Percentiles rank a stretch among this genome's conserved stretches.
phyloP scores from a whole-genome alignment of 2,797 vertebrate genomes.

The Spea hammondii region DNA sequence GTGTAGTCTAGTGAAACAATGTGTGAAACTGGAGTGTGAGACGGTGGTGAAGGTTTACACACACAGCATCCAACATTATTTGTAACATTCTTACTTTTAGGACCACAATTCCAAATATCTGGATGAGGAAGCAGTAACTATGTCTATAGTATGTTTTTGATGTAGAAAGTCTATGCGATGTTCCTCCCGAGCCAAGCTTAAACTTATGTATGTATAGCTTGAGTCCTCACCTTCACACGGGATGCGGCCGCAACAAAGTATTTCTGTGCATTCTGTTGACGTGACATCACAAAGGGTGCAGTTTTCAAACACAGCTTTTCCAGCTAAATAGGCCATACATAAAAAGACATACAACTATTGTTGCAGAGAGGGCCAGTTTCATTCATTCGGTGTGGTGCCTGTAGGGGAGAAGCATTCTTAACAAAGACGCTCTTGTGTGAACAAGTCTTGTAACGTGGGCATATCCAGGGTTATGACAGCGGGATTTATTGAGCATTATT shows the following conservation, averaged over 20 bases:
- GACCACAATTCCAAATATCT: background rate
- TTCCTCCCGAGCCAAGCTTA: too few relatives aligned
- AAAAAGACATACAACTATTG: constrained; percentile 49
- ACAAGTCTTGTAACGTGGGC: constrained; percentile 31
- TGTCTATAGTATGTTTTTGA: background rate
- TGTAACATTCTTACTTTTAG: background rate
- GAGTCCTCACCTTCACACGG: constrained; percentile 10
- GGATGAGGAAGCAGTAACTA: background rate
- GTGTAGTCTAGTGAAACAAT: too few relatives aligned
- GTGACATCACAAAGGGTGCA: constrained; percentile 47
- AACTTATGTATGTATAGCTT: background rate
- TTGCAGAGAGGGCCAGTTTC: constrained; percentile 33
- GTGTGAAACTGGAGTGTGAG: background rate
- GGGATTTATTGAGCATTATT: constrained; percentile 2
- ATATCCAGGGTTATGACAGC: constrained; percentile 25
- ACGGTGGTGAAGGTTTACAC: background rate
- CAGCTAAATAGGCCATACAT: constrained; percentile 41
- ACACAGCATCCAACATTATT: background rate
- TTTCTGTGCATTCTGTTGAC: constrained; percentile 42
- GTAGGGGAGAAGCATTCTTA: constrained; percentile 41
- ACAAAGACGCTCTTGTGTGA: constrained; percentile 49
- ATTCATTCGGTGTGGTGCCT: constrained; percentile 47
- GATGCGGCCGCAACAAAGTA: constrained; percentile 9
- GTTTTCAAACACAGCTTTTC: constrained; percentile 46
- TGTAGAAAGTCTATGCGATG: background rate